Conservation (phyloP, 2,888 invertebrate species). For the Clusia tigrina region DNA sequence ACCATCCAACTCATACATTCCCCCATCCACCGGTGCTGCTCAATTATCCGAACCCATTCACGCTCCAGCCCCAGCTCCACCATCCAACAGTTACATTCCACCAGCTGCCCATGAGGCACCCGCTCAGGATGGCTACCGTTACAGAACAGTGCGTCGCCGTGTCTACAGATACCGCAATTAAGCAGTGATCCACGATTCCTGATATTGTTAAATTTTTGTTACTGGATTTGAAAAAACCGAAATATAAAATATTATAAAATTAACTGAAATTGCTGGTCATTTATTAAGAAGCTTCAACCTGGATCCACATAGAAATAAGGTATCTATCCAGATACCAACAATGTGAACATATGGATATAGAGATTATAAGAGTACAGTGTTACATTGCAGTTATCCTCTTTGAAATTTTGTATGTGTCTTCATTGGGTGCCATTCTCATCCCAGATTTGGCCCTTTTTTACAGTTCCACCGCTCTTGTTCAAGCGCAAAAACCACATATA, state of each 20-base stretch:
- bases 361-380: no score
- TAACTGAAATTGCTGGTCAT: neutral
- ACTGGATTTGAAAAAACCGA: neutral
- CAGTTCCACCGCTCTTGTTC: no score
- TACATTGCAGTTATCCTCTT: no score
- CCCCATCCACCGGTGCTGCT: constrained; percentile 41
- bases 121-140: constrained; percentile 45
- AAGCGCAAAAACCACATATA: no score
- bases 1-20: constrained; percentile 42
- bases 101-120: constrained; percentile 33
- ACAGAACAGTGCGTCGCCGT: constrained; percentile 46
- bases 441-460: no score
- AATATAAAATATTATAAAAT: neutral
- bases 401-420: no score
- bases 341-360: no score
- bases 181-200: neutral
- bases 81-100: constrained; percentile 36
- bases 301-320: no score
- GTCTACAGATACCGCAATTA: constrained; percentile 47
- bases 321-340: no score
- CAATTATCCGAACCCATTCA: constrained; percentile 37
- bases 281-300: no score
- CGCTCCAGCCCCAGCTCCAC: constrained; percentile 35
- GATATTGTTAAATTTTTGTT: constrained; percentile 3
- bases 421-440: no score